A percentile compares a stretch with the other conserved stretches of the same genome.
These are phyloP conservation scores for Synodontis membranacea DNA, from an alignment of 2,113 vertebrate species.

Conservation along the genomic window DNA sequence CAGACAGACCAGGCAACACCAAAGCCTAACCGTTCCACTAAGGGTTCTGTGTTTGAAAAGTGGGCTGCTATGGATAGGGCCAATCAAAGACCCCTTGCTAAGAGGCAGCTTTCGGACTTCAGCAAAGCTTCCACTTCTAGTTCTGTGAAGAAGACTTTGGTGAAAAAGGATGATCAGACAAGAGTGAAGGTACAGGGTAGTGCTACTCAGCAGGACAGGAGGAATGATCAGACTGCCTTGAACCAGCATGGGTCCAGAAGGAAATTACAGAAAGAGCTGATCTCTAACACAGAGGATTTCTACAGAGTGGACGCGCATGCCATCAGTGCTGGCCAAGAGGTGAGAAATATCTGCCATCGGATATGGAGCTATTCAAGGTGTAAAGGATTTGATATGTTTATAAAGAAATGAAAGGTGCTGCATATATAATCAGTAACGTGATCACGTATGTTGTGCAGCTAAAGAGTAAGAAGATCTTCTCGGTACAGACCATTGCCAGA, in stretches of 20 bases:
- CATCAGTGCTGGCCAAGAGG: constrained; percentile 55
- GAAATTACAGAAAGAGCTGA: constrained; percentile 57
- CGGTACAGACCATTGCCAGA: constrained; percentile 52
- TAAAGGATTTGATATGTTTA: constrained; percentile 29
- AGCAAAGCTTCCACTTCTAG: constrained; percentile 11
- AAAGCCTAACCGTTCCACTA: constrained; percentile 1
- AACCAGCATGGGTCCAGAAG: background rate
- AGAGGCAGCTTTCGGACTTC: constrained; percentile 50
- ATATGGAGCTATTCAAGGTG: background rate
- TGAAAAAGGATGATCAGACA: constrained; percentile 26
- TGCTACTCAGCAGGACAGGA: fast-evolving
- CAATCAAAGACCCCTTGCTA: constrained; percentile 44
- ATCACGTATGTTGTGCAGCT: constrained; percentile 49
- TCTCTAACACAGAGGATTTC: constrained; percentile 46
- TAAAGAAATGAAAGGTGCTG: constrained; percentile 1
- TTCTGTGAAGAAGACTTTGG: constrained; percentile 24
- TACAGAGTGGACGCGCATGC: constrained; percentile 47
- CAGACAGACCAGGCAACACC: background rate
- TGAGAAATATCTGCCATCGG: constrained; percentile 26
- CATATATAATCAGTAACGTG: background rate
- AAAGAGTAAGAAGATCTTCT: constrained; percentile 18
- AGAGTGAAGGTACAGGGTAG: background rate
- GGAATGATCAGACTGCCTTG: background rate
- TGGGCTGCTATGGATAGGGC: constrained; percentile 55
- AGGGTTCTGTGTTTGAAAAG: constrained; percentile 54